phyloP scores from a whole-genome alignment of 2,797 vertebrate species.

The Vipera ursinii region DNA sequence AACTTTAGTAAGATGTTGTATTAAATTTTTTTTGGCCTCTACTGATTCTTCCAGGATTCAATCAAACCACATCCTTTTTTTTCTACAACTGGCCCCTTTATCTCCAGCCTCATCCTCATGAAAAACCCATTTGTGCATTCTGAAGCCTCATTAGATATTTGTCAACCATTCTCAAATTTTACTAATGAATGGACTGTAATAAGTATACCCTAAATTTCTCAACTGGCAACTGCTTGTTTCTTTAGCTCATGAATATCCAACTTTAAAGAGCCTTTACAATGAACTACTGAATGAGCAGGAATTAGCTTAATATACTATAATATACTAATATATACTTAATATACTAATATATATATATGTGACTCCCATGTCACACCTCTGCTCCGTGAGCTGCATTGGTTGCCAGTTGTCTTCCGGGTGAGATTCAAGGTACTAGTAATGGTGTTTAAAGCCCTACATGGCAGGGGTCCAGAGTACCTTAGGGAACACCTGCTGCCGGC shows the following conservation, averaged over 20 bases:
- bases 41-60: background rate
- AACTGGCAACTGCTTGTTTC: background rate
- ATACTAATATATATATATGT: too few relatives aligned
- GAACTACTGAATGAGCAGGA: background rate
- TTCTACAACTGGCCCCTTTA: background rate
- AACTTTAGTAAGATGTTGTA: background rate
- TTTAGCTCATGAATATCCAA: background rate
- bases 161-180: background rate
- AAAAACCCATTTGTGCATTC: background rate
- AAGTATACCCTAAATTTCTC: background rate
- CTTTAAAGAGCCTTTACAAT: background rate
- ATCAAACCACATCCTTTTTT: background rate
- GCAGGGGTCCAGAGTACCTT: too few relatives aligned
- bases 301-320: too few relatives aligned
- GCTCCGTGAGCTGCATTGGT: too few relatives aligned
- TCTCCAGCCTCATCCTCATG: background rate
- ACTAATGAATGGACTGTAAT: background rate
- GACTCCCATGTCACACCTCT: too few relatives aligned
- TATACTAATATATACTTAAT: too few relatives aligned
- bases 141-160: background rate
- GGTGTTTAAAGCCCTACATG: too few relatives aligned
- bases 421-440: too few relatives aligned
- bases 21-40: background rate
- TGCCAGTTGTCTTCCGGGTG: too few relatives aligned
- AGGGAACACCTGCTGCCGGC: too few relatives aligned